phyloP scores from a whole-genome alignment of 2,797 vertebrate genomes.

The Syndactyla subalaris region DNA sequence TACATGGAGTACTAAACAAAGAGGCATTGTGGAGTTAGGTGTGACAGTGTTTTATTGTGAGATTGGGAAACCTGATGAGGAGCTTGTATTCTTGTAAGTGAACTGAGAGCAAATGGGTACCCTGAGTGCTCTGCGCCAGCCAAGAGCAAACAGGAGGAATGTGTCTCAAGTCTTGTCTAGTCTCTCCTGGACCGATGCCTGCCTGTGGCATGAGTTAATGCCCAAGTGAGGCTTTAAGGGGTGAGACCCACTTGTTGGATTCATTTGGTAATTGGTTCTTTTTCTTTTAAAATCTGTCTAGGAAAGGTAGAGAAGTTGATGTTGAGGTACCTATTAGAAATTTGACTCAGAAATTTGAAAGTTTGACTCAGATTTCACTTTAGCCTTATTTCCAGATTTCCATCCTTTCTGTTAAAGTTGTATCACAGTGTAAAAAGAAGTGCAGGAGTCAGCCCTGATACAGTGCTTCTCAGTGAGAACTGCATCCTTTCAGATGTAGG shows the following conservation, averaged over 20 bases:
- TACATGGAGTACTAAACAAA: neutral
- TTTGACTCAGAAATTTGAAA: neutral
- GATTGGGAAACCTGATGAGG: neutral
- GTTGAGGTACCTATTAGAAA: neutral
- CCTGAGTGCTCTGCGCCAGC: neutral
- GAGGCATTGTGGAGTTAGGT: neutral
- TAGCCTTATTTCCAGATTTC: neutral
- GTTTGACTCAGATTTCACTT: neutral
- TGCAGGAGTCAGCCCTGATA: neutral
- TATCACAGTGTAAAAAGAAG: neutral
- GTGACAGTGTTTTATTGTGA: neutral
- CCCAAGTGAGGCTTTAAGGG: neutral
- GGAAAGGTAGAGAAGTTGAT: neutral
- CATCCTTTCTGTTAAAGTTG: neutral
- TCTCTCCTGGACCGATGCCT: neutral
- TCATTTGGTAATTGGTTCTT: neutral
- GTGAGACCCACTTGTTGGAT: neutral
- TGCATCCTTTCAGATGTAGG: neutral
- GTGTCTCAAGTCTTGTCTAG: neutral
- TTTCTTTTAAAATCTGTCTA: neutral
- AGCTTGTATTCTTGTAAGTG: neutral
- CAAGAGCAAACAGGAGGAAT: neutral
- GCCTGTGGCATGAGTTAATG: neutral
- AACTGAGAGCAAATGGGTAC: neutral
- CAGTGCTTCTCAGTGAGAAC: neutral